Evolutionary conservation across 2,113 vertebrate genomes (phyloP).

Genomic region (Rostratula benghalensis): DNA sequence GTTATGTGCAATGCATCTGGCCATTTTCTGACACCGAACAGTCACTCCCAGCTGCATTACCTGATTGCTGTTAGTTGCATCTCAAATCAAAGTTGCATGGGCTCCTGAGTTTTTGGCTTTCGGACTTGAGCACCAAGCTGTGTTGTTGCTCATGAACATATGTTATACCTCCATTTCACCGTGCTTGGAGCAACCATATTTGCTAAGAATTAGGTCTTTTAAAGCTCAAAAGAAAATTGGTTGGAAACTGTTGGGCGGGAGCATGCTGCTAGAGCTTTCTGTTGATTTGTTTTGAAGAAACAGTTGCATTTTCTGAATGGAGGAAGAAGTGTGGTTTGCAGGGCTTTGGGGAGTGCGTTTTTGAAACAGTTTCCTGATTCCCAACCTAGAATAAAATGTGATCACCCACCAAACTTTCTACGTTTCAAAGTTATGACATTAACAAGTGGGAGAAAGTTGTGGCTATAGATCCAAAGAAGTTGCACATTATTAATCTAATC

Average conservation of each 20-base stretch:
- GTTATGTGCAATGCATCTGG: slow-evolving; percentile 36
- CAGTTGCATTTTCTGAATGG: slow-evolving; percentile 30
- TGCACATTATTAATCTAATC: neutral
- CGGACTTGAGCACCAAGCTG: slow-evolving; percentile 62
- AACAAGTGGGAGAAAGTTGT: slow-evolving; percentile 40
- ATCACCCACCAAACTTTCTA: neutral
- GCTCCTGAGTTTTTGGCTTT: slow-evolving; percentile 67
- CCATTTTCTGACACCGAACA: slow-evolving; percentile 36
- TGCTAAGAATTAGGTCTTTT: slow-evolving; percentile 30
- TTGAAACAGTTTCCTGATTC: slow-evolving; percentile 38
- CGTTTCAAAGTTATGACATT: neutral
- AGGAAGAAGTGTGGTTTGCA: slow-evolving; percentile 13
- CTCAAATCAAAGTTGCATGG: slow-evolving; percentile 70
- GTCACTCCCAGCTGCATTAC: slow-evolving; percentile 45
- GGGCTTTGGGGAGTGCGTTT: slow-evolving; percentile 27
- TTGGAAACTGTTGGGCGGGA: slow-evolving; percentile 23
- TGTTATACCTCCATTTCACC: slow-evolving; percentile 48
- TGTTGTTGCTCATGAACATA: slow-evolving; percentile 9
- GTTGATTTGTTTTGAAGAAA: slow-evolving; percentile 30
- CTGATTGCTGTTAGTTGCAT: slow-evolving; percentile 66
- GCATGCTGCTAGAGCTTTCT: slow-evolving; percentile 62
- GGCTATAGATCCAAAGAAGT: slow-evolving; percentile 2
- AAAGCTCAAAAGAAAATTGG: neutral
- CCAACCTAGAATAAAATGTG: neutral
- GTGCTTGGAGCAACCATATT: slow-evolving; percentile 66